A percentile compares a stretch with the other conserved stretches of the same genome.
These are phyloP conservation scores for Prionchulus punctatus DNA, from an alignment of 2,888 invertebrate genomes.

Conservation along the genomic window DNA sequence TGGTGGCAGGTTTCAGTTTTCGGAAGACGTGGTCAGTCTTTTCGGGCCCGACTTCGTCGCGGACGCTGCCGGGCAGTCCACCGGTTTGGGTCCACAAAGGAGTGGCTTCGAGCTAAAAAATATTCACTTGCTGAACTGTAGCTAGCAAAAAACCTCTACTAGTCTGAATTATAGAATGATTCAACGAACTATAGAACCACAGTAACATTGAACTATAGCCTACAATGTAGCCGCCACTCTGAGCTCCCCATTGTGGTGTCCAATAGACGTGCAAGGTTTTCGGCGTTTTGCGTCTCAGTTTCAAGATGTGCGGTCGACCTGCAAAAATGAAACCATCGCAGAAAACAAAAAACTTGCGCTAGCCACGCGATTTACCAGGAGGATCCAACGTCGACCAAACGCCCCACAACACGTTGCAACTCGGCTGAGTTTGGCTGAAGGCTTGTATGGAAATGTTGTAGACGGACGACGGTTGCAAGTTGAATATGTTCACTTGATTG, in stretches of 20 bases:
- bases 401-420: conserved; percentile 27
- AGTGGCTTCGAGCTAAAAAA: conserved; percentile 22
- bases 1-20: conserved; percentile 25
- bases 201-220: background rate
- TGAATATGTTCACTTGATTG: conserved; percentile 26
- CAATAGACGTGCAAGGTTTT: conserved; percentile 29
- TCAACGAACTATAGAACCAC: no score
- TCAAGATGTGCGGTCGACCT: conserved; percentile 26
- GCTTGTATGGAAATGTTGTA: conserved; percentile 33
- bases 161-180: no score
- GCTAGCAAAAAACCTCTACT: no score
- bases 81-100: conserved; percentile 14
- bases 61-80: background rate
- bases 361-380: background rate
- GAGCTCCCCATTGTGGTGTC: conserved; percentile 29
- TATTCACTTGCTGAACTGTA: background rate
- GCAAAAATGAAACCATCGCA: conserved; percentile 7
- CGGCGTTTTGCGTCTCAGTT: conserved; percentile 28
- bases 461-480: conserved; percentile 25
- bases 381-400: conserved; percentile 27
- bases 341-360: background rate
- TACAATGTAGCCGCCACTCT: conserved; percentile 25
- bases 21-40: conserved; percentile 25
- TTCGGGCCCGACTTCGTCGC: conserved; percentile 19
- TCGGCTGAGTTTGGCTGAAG: conserved; percentile 19